Percentiles rank a stretch among this genome's conserved stretches.
These are phyloP conservation scores for Pollenia griseotomentosa DNA, from an alignment of 2,888 invertebrate genomes.

Conservation along the genomic window DNA sequence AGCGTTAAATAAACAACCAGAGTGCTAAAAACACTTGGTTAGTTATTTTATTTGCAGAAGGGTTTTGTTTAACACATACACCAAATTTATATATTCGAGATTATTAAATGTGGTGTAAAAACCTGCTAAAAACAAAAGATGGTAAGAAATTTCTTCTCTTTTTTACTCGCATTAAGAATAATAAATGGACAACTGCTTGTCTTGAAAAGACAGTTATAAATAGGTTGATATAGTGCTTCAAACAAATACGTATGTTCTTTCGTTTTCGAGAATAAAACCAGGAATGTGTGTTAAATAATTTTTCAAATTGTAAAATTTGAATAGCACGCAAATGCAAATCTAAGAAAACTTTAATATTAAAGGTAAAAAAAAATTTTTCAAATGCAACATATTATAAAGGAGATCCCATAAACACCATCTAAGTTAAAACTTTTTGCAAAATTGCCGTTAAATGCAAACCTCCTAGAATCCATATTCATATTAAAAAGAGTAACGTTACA, in stretches of 20 bases:
- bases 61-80: background rate
- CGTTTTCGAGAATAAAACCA: too few species aligned
- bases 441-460: too few species aligned
- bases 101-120: background rate
- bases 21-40: background rate
- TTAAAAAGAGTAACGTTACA: too few species aligned
- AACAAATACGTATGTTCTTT: too few species aligned
- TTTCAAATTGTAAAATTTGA: constrained; percentile 8
- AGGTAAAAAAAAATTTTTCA: background rate
- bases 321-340: background rate
- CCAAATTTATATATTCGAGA: background rate
- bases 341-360: background rate
- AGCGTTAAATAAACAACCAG: constrained; percentile 36
- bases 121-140: background rate
- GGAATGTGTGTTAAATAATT: background rate
- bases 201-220: background rate
- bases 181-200: background rate
- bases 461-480: too few species aligned
- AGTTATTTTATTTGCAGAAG: background rate
- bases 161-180: too few species aligned
- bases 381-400: too few species aligned
- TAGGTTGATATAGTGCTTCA: too few species aligned
- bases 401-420: too few species aligned
- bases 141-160: too few species aligned
- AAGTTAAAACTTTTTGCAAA: too few species aligned